Percentiles rank a stretch among this genome's conserved stretches.
phyloP scores from a whole-genome alignment of 1,140 invertebrate genomes.

The Trichoplusia ni region DNA sequence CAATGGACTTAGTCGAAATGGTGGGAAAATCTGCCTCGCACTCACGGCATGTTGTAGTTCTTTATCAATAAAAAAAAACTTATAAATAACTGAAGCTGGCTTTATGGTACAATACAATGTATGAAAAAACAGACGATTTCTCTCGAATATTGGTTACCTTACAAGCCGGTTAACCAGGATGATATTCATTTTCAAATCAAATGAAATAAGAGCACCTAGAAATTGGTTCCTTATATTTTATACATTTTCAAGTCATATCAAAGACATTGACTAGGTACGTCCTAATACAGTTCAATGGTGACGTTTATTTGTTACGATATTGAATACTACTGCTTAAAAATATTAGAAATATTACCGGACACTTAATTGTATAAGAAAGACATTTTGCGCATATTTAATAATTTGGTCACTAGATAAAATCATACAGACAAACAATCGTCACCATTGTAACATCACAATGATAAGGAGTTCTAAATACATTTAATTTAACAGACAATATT shows the following conservation, averaged over 20 bases:
- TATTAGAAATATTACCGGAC: too few species aligned
- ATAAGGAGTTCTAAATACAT: conserved; percentile 28
- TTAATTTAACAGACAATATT: conserved; percentile 32
- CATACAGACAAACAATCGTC: background rate
- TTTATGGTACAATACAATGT: conserved; percentile 7
- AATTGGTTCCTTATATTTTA: conserved; percentile 41
- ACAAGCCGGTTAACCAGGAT: conserved; percentile 19
- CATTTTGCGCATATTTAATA: too few species aligned
- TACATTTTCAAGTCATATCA: conserved; percentile 30
- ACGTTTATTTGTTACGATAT: conserved; percentile 3
- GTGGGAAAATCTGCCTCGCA: conserved; percentile 72
- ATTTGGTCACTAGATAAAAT: too few species aligned
- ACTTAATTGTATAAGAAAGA: too few species aligned
- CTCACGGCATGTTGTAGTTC: conserved; percentile 64
- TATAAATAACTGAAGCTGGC: conserved; percentile 37
- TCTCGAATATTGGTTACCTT: background rate
- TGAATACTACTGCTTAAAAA: too few species aligned
- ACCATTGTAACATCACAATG: conserved; percentile 15
- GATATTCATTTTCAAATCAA: conserved; percentile 12
- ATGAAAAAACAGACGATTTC: conserved; percentile 12
- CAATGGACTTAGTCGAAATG: conserved; percentile 62
- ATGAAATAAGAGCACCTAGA: conserved; percentile 39
- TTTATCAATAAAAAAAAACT: conserved; percentile 56
- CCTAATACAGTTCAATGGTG: conserved; percentile 11
- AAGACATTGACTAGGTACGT: conserved; percentile 32